Evolutionary conservation across 2,797 vertebrate species (phyloP).

Genomic region (Falco novaeseelandiae): DNA sequence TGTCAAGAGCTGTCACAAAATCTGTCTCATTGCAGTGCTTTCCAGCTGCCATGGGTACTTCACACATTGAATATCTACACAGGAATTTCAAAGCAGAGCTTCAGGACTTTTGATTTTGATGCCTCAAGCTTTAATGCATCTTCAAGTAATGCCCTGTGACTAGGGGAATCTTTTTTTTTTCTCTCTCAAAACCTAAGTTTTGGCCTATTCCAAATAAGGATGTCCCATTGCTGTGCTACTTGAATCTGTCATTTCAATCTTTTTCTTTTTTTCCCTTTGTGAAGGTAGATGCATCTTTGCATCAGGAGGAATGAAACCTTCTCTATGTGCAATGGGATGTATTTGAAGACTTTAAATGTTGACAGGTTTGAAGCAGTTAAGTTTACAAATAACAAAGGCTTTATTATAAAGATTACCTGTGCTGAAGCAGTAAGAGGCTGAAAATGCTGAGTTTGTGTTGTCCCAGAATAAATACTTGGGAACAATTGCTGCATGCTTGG

Average conservation of each 20-base stretch:
- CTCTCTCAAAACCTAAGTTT: neutral
- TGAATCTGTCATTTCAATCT: neutral
- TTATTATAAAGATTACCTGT: neutral
- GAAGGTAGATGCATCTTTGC: neutral
- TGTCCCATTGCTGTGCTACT: no score
- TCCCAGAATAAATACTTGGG: neutral
- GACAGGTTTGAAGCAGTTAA: neutral
- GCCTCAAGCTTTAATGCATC: neutral
- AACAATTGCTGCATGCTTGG: neutral
- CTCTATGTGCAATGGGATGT: rapidly evolving
- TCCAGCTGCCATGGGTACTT: neutral
- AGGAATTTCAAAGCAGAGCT: neutral
- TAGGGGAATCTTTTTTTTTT: neutral
- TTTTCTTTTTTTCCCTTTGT: neutral
- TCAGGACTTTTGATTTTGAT: neutral
- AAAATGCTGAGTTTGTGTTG: neutral
- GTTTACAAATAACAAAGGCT: neutral
- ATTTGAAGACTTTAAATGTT: neutral
- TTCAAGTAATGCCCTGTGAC: neutral
- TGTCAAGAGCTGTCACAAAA: neutral
- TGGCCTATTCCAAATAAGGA: neutral
- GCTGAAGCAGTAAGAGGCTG: neutral
- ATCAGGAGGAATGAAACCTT: neutral
- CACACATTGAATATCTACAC: neutral
- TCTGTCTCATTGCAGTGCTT: neutral